A percentile compares a stretch with the other conserved stretches of the same genome.
Conservation (phyloP, 1,140 invertebrate species). For the Hormaphis cornu region DNA sequence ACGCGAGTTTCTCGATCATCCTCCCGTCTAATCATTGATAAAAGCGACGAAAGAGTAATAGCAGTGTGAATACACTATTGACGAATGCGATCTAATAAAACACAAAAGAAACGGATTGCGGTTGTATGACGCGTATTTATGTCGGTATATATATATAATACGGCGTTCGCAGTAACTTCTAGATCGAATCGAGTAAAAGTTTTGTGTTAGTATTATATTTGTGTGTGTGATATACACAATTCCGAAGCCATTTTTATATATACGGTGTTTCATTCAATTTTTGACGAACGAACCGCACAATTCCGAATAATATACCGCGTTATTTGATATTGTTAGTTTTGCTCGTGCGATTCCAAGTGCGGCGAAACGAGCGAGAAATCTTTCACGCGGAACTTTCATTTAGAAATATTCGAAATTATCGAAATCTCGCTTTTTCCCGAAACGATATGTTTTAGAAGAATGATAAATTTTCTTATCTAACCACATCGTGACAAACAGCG, state of each 20-base stretch:
- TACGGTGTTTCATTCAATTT: constrained; percentile 23
- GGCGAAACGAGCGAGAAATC: no score
- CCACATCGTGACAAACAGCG: no score
- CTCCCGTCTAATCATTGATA: constrained; percentile 26
- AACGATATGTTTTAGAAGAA: no score
- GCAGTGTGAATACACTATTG: neutral
- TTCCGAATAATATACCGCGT: no score
- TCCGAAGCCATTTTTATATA: constrained; percentile 14
- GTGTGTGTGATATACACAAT: neutral
- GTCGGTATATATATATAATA: no score
- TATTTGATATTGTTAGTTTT: no score
- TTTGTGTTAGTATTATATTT: neutral
- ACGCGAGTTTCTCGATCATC: neutral
- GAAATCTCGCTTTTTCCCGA: no score
- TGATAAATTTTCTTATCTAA: no score
- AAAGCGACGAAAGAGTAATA: neutral
- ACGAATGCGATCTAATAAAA: constrained; percentile 22
- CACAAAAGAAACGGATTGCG: constrained; percentile 14
- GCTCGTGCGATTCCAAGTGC: no score
- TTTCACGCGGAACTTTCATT: no score
- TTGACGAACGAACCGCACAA: constrained; percentile 14
- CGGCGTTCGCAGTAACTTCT: constrained; percentile 14
- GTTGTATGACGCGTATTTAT: no score
- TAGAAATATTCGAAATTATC: no score
- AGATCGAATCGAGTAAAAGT: constrained; percentile 20